Evolutionary conservation across 1,140 invertebrate genomes (phyloP).

Genomic region (Hestina assimilis): DNA sequence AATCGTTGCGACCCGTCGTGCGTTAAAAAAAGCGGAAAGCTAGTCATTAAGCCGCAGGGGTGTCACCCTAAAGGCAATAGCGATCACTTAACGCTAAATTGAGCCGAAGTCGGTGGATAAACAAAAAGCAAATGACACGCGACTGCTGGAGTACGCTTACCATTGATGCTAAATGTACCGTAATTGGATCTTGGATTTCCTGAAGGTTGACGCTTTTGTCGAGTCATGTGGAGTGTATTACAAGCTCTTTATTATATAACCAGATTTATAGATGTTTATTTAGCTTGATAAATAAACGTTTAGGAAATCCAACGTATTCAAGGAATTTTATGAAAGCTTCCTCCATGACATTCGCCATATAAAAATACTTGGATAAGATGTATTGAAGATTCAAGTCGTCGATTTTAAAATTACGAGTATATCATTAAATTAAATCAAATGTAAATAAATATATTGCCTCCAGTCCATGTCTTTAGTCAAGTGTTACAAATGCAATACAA

Average conservation of each 20-base stretch:
- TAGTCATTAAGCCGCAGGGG: conserved; percentile 49
- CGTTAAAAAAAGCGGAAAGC: conserved; percentile 53
- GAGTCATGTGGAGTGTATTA: conserved; percentile 36
- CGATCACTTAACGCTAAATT: conserved; percentile 68
- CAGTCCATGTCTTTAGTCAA: not conserved
- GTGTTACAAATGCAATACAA: conserved; percentile 7
- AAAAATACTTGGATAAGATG: too few species aligned
- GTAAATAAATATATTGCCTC: too few species aligned
- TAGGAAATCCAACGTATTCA: too few species aligned
- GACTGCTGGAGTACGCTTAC: conserved; percentile 39
- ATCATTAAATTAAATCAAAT: too few species aligned
- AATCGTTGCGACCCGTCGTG: conserved; percentile 53
- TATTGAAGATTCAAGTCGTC: too few species aligned
- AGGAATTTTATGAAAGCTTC: not conserved
- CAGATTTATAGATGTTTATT: not conserved
- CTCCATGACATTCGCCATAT: not conserved
- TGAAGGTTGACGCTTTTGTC: conserved; percentile 39
- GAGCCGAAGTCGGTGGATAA: conserved; percentile 62
- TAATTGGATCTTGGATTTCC: conserved; percentile 64
- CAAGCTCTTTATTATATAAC: not conserved
- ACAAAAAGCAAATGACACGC: conserved; percentile 62
- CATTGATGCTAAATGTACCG: conserved; percentile 65
- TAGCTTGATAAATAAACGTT: not conserved
- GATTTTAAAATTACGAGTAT: too few species aligned
- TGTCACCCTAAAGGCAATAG: conserved; percentile 49